These are phyloP conservation scores for Columba livia DNA, from an alignment of 2,113 vertebrate species.

Conservation along the genomic window DNA sequence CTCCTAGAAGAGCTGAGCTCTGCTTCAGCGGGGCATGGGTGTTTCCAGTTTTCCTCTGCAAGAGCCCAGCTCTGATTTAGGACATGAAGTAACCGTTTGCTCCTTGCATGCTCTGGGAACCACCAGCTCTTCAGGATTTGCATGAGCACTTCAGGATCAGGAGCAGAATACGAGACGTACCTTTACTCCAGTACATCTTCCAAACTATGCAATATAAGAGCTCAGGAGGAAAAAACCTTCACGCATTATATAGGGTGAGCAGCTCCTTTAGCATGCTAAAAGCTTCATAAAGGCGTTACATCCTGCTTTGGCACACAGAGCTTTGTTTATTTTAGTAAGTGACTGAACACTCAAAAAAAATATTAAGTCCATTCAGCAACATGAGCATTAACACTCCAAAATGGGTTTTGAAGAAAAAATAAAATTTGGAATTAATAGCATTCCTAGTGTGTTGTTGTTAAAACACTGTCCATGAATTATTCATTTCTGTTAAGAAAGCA, in stretches of 20 bases:
- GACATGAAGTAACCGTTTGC: neutral
- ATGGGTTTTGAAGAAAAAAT: neutral
- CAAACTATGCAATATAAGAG: neutral
- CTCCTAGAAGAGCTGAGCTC: neutral
- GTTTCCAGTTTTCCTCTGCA: neutral
- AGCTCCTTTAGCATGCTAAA: neutral
- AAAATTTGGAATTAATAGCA: constrained; percentile 47
- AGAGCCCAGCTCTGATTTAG: neutral
- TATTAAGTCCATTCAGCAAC: constrained; percentile 14
- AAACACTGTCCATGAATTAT: constrained; percentile 67
- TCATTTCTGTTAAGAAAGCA: constrained; percentile 65
- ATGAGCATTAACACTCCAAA: neutral
- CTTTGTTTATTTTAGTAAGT: constrained; percentile 10
- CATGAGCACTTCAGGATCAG: neutral
- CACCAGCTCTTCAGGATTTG: neutral
- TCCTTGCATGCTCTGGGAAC: neutral
- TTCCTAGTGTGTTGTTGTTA: constrained; percentile 48
- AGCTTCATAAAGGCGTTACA: neutral
- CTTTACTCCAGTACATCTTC: neutral
- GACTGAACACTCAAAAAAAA: neutral
- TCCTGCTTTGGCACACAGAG: neutral
- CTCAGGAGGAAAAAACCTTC: neutral
- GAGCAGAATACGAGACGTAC: neutral
- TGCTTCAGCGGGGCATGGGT: rapidly evolving
- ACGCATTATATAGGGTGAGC: neutral